Base-by-base conservation (phyloP, 2,797 vertebrate genomes). In the Cetoscarus ocellatus region DNA sequence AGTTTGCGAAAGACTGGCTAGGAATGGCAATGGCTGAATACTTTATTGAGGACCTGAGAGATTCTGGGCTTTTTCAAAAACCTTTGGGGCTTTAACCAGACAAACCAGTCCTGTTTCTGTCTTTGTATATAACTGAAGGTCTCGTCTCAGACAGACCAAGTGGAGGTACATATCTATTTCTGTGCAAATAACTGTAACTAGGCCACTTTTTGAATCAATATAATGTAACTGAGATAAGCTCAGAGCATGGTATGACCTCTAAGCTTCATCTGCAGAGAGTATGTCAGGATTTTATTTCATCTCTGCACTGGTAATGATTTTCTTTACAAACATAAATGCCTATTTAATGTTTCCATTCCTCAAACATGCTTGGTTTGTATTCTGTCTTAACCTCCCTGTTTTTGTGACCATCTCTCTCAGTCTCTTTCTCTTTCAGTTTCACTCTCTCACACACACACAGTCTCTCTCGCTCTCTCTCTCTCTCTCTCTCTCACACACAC, bases 121-220 rank as follows among this genome's bases (percentile, higher is more conserved):
- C 27, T 27, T 27, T 27, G 2, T 4, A 27, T 67, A 77, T 63
- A 50, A 65, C 64, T 60, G 51, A 60, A 63, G 69, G 63, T 69
- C 66, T 59, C 36, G 54, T 60, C 70, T 59, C 4, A 64, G 49
- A 52, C 15, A 48, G 38, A 36, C 12, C 42, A 55, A 44, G 45
- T 17, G 12, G 19, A 42, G 27, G 45, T 47, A 9, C 13, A 14
- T 45, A 18, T 54, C 27, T 65, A 43, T 58, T n/a, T 47, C 34
- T 45, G 59, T 35, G 10, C 5, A 4, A 27, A 27, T 27, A 27
- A 27, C 27, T 27, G 27, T 27, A 27, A 27, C 27, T 27, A 4
- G 27, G 27, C 27, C 27, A 27, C 27, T 27, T 4, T 27, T 27
- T 68, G 38, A 45, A 52, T 58, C 13, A 18, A 9, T 56, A 6